Base-by-base conservation (phyloP, 2,797 vertebrate genomes). In the Chanos chanos region DNA sequence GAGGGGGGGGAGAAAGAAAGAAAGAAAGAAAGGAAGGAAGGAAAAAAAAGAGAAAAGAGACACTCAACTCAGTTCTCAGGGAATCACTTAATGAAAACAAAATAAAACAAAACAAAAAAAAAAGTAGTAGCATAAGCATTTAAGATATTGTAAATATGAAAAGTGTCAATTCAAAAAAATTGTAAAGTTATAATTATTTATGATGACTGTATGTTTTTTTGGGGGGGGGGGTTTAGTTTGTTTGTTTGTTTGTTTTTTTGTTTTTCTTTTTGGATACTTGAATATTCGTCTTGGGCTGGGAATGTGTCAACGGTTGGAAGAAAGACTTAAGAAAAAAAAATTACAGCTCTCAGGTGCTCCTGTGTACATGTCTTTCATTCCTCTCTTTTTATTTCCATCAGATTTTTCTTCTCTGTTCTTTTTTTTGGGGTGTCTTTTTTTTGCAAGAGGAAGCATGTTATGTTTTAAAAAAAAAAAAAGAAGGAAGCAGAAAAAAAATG, bases 151-250 rank as follows among this genome's bases (percentile, higher is more conserved):
- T 97, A 99, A 93, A 99, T 98, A 98, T 85, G 91, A 90, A n/a
- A 95, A 93, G 94, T 97, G 93, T 95, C 93, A 91, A 95, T 93
- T 94, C 93, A 94, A 71, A 92, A 93, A 92, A 90, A 94, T 93
- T 98, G 94, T 97, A 97, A 97, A 97, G 89, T 95, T 95, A 90
- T 94, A 96, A 97, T 96, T 97, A 99, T 98, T 99, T 99, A 98
- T 98, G 72, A 88, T 89, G 87, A 92, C 75, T 82, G 82, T 90
- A 80, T 85, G 84, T 87, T 84, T 65, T 80, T 78, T 82, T 78
- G n/a, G n/a, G n/a, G n/a, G n/a, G n/a, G n/a, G n/a, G n/a, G n/a
- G n/a, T n/a, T n/a, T n/a, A n/a, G n/a, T n/a, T n/a, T n/a, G n/a
- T n/a, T 81, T 79, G 73, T 85, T 83, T 84, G 84, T 84, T 33